Conservation (phyloP, 1,140 invertebrate genomes). For the Microplitis demolitor region DNA sequence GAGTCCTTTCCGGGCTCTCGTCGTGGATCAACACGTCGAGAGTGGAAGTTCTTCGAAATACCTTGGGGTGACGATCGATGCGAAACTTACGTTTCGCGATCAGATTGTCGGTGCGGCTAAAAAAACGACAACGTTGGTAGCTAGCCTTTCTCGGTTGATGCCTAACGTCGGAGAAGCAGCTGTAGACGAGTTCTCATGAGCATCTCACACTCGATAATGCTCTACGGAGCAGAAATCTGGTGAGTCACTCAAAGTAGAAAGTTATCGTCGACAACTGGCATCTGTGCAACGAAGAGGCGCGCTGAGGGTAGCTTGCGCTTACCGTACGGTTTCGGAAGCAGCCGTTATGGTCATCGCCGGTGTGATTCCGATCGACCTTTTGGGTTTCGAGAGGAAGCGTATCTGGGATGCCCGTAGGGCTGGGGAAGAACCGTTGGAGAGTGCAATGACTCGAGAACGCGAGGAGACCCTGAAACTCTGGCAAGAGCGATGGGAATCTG, state of each 20-base stretch:
- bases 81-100: conserved; percentile 22
- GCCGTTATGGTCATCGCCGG: conserved; percentile 6
- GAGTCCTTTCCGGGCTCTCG: not conserved
- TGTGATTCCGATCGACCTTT: conserved; percentile 34
- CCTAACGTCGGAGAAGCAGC: conserved; percentile 28
- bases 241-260: conserved; percentile 21
- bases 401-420: conserved; percentile 26
- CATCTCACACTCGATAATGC: conserved; percentile 31
- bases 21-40: not conserved
- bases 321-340: conserved; percentile 3
- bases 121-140: conserved; percentile 21
- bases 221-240: conserved; percentile 37
- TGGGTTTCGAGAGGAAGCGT: conserved; percentile 26
- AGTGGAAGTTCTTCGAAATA: conserved; percentile 26
- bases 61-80: conserved; percentile 31
- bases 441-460: not conserved
- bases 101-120: conserved; percentile 23
- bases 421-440: not conserved
- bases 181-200: conserved; percentile 31
- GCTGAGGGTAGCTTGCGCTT: no score
- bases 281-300: conserved; percentile 25
- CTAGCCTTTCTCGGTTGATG: conserved; percentile 33
- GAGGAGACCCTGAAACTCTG: not conserved
- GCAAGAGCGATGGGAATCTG: not conserved
- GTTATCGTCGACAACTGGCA: conserved; percentile 28